Conservation (phyloP, 2,888 invertebrate species). For the Augochlorella aurata region DNA sequence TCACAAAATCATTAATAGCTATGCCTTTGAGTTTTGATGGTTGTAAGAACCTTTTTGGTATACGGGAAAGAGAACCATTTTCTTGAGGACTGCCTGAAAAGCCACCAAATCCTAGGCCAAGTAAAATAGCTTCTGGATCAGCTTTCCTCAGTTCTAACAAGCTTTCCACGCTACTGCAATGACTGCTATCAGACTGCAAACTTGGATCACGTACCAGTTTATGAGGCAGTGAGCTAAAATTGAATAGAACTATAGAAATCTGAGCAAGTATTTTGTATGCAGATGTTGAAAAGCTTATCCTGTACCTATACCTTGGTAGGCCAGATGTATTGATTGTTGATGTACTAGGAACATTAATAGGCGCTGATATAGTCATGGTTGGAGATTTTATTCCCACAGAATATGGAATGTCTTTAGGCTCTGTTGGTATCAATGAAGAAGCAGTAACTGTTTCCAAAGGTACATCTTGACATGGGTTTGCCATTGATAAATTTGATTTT, state of each 20-base stretch:
- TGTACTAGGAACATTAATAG: slow-evolving; percentile 75
- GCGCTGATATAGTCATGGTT: slow-evolving; percentile 76
- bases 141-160: slow-evolving; percentile 91
- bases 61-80: slow-evolving; percentile 85
- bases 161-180: slow-evolving; percentile 91
- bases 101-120: slow-evolving; percentile 91
- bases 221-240: slow-evolving; percentile 69
- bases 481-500: slow-evolving; percentile 59
- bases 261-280: neutral
- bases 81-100: slow-evolving; percentile 86
- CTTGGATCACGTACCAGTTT: slow-evolving; percentile 79
- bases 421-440: slow-evolving; percentile 51
- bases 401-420: slow-evolving; percentile 62
- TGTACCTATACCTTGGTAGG: slow-evolving; percentile 68
- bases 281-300: neutral
- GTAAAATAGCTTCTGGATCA: slow-evolving; percentile 93
- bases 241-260: slow-evolving; percentile 3
- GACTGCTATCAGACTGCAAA: slow-evolving; percentile 83
- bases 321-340: slow-evolving; percentile 71
- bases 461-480: slow-evolving; percentile 52
- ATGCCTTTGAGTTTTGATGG: slow-evolving; percentile 91
- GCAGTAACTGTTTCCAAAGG: slow-evolving; percentile 28
- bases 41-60: slow-evolving; percentile 91
- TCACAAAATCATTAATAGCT: slow-evolving; percentile 89
- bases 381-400: slow-evolving; percentile 64